These are phyloP conservation scores for Drosophila yooni DNA, from an alignment of 2,888 invertebrate species.

Conservation along the genomic window DNA sequence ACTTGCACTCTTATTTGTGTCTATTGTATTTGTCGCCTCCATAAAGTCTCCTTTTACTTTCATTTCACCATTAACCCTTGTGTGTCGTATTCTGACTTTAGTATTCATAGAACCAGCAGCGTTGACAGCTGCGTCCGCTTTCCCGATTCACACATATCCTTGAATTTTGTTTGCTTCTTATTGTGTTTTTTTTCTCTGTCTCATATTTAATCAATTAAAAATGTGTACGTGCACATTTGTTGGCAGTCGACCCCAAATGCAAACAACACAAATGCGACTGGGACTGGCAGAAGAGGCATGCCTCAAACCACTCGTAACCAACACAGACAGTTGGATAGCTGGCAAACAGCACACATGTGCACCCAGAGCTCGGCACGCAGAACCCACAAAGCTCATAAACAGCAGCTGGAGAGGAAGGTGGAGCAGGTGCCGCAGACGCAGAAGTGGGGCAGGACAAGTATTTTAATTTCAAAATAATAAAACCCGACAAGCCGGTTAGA, in stretches of 20 bases:
- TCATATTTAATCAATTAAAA: conserved; percentile 77
- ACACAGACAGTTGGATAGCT: conserved; percentile 9
- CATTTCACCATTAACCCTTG: conserved; percentile 10
- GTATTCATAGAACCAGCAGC: conserved; percentile 19
- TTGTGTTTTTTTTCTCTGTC: conserved; percentile 7
- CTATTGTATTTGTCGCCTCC: neutral
- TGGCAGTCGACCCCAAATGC: conserved; percentile 31
- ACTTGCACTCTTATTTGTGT: neutral
- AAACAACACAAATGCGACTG: conserved; percentile 39
- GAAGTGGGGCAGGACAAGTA: conserved; percentile 25
- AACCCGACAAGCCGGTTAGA: conserved; percentile 46
- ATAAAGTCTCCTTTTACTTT: conserved; percentile 23
- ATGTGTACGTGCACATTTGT: conserved; percentile 60
- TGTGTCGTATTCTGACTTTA: conserved; percentile 5
- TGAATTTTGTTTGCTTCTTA: conserved; percentile 9
- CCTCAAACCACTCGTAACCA: conserved; percentile 32
- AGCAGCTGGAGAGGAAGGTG: conserved; percentile 11
- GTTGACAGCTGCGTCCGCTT: conserved; percentile 28
- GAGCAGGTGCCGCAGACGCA: conserved; percentile 10
- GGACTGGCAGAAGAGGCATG: conserved; percentile 8
- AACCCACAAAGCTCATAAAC: conserved; percentile 48
- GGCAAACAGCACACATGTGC: conserved; percentile 47
- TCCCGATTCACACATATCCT: conserved; percentile 16
- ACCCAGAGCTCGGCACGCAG: neutral
- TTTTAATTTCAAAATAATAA: conserved; percentile 78